Conservation (phyloP, 2,797 vertebrate species). For the Thaleichthys pacificus region DNA sequence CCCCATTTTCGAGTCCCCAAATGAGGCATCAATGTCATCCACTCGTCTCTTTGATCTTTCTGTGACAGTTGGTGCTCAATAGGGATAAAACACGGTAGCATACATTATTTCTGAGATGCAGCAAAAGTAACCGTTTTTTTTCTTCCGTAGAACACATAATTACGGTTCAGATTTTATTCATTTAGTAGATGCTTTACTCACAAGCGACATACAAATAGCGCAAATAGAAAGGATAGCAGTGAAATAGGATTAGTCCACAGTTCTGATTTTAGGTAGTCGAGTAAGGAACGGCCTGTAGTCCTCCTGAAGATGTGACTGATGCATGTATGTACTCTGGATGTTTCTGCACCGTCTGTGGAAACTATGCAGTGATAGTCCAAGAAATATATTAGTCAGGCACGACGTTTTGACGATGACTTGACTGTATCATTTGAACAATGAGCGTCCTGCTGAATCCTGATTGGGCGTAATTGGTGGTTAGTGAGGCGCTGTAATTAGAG, state of each 20-base stretch:
- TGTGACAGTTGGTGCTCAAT: conserved; percentile 7
- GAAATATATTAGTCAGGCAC: conserved; percentile 3
- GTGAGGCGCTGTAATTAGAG: conserved; percentile 40
- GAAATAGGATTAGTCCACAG: too few species aligned
- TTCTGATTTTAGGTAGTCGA: too few species aligned
- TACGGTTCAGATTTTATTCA: too few species aligned
- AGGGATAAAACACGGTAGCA: too few species aligned
- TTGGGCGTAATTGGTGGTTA: conserved; percentile 44
- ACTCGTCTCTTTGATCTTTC: conserved; percentile 33
- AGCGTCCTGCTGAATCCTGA: conserved; percentile 40
- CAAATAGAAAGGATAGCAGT: too few species aligned
- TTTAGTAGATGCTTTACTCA: conserved; percentile 7
- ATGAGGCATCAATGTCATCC: conserved; percentile 24
- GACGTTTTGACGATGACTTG: neutral
- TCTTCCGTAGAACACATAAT: too few species aligned
- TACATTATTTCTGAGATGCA: too few species aligned
- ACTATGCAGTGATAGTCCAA: neutral
- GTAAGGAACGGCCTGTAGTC: too few species aligned
- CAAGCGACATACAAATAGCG: too few species aligned
- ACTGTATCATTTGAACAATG: neutral
- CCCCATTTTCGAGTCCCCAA: conserved; percentile 15
- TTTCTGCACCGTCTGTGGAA: neutral
- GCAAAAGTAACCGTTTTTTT: too few species aligned
- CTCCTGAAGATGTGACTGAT: too few species aligned
- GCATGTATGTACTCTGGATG: neutral